Evolutionary conservation across 2,888 invertebrate genomes (phyloP), one percentile per base, ranked within the genome.

Genomic region (Leptarthrus brevirostris): DNA sequence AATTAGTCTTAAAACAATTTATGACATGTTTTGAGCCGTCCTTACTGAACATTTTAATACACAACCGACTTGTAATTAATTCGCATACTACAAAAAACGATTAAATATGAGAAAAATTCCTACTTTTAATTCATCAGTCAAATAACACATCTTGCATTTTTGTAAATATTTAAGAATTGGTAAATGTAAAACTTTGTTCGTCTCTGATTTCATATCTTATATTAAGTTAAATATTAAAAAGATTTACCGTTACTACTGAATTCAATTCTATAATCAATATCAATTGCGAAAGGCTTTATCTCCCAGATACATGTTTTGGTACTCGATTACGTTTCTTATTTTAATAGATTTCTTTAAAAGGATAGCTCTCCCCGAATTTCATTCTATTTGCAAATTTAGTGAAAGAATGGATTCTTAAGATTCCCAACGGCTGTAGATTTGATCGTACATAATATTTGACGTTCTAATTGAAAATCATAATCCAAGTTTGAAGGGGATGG

Each of bases 401-500:
- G 72, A 47, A 85, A 85, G 78, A 85, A 85, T 18, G 85, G 85
- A 81, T 85, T 85, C 76, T 82, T 84, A 14, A 83, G 82, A 66
- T 76, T 74, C 14, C 58, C 58, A n/a, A 30, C 58, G n/a, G 74
- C 47, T 71, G 83, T 81, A 0, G 84, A 84, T 80, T 84, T 85
- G 80, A 84, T 84, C 70, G 84, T 84, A 79, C 85, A 85, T 58
- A 85, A 79, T 40, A 84, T 83, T 80, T 85, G 85, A 58, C 85
- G 82, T 74, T 85, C 85, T 78, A 85, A 76, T 77, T 83, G 83
- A 77, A 85, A 85, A 78, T 85, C 84, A 79, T 85, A 85, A 74
- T 85, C 84, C 66, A 84, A 78, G 40, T 81, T 78, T 73, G 80
- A 79, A 75, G 81, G 75, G 66, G 79, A 77, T 73, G 81, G 78